These are phyloP conservation scores for Dermolepida albohirtum DNA, from an alignment of 2,888 invertebrate genomes.

Conservation along the genomic window DNA sequence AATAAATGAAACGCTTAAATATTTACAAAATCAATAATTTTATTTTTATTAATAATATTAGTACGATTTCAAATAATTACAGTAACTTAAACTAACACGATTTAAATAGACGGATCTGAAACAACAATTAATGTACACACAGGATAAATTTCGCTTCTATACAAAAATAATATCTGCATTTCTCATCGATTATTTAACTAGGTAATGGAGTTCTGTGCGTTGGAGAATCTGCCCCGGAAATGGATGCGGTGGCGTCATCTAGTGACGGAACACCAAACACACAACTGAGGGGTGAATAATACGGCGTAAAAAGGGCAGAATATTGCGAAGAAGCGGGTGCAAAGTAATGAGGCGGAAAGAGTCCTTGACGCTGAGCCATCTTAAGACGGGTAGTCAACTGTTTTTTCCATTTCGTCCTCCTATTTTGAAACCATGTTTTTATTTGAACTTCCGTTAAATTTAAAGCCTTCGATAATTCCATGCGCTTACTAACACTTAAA, in stretches of 20 bases:
- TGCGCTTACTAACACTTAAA: slow-evolving; percentile 93
- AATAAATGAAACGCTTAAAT: slow-evolving; percentile 20
- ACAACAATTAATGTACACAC: slow-evolving; percentile 32
- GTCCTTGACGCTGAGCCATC: slow-evolving; percentile 87
- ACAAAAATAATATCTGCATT: slow-evolving; percentile 37
- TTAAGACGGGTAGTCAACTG: slow-evolving; percentile 91
- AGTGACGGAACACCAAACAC: slow-evolving; percentile 71
- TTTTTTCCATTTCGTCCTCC: slow-evolving; percentile 97
- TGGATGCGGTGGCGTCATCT: slow-evolving; percentile 57
- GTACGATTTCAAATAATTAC: slow-evolving; percentile 36
- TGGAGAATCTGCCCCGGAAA: slow-evolving; percentile 39
- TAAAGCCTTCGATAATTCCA: slow-evolving; percentile 91
- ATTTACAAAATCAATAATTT: slow-evolving; percentile 37
- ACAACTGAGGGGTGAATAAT: slow-evolving; percentile 72
- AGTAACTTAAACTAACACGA: slow-evolving; percentile 27
- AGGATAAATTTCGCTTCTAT: slow-evolving; percentile 19
- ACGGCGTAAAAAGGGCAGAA: slow-evolving; percentile 72
- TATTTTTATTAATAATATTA: slow-evolving; percentile 30
- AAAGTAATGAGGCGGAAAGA: slow-evolving; percentile 79
- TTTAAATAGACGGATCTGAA: slow-evolving; percentile 34
- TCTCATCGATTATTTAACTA: slow-evolving; percentile 29
- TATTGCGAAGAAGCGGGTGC: slow-evolving; percentile 72
- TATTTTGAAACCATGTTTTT: slow-evolving; percentile 97
- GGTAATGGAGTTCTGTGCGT: slow-evolving; percentile 32
- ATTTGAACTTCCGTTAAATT: slow-evolving; percentile 95